These are phyloP conservation scores for Agonum fuliginosum DNA, from an alignment of 2,888 invertebrate genomes.

Conservation along the genomic window DNA sequence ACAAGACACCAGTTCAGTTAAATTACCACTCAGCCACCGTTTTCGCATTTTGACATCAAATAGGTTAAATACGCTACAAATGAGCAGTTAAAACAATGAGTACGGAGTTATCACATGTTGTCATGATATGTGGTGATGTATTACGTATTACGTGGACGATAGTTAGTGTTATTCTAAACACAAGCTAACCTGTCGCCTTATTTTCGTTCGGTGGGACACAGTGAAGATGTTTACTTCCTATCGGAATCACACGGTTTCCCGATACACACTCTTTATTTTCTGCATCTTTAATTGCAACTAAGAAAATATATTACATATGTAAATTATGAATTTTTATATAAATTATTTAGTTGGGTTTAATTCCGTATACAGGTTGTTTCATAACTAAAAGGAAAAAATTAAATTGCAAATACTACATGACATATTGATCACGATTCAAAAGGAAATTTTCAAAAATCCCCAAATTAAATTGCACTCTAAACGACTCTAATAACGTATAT, in stretches of 20 bases:
- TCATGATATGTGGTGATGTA: slow-evolving; percentile 38
- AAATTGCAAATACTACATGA: too few species aligned
- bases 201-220: slow-evolving; percentile 83
- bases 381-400: too few species aligned
- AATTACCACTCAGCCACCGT: not conserved
- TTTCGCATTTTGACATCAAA: slow-evolving; percentile 22
- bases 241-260: slow-evolving; percentile 85
- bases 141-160: slow-evolving; percentile 23
- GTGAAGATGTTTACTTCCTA: slow-evolving; percentile 87
- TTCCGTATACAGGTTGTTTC: too few species aligned
- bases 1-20: slow-evolving; percentile 43
- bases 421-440: not conserved
- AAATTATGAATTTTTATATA: not conserved
- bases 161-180: slow-evolving; percentile 26
- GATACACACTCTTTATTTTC: slow-evolving; percentile 76
- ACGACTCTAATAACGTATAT: too few species aligned
- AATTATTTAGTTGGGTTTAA: not conserved
- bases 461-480: too few species aligned
- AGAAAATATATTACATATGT: not conserved
- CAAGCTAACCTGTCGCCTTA: slow-evolving; percentile 70
- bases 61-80: slow-evolving; percentile 28
- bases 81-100: slow-evolving; percentile 15
- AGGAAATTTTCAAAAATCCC: too few species aligned
- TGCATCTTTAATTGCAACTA: slow-evolving; percentile 62
- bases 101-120: slow-evolving; percentile 34